Conservation (phyloP, 2,888 invertebrate species). For the Apodemia hepburni region DNA sequence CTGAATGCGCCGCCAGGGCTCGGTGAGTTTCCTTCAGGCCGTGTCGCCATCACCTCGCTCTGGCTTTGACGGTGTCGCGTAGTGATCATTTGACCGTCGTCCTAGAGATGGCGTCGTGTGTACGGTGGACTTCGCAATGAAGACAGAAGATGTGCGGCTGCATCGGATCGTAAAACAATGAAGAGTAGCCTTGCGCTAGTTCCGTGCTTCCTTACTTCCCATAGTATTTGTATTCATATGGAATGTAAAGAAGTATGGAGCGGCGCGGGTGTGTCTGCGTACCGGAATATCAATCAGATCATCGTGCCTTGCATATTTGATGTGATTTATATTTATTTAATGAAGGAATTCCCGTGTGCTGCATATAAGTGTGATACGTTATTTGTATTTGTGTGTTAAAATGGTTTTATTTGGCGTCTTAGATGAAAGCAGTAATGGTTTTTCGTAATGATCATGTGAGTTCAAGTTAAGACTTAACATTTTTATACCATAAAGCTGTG, state of each 20-base stretch:
- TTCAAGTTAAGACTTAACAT: not conserved
- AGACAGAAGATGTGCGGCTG: slow-evolving; percentile 30
- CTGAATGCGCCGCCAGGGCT: too few relatives aligned
- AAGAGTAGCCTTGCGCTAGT: slow-evolving; percentile 82
- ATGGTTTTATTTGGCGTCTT: slow-evolving; percentile 7
- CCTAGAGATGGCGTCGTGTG: slow-evolving; percentile 48
- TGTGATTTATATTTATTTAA: slow-evolving; percentile 25
- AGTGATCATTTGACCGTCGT: slow-evolving; percentile 39
- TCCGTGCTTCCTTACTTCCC: slow-evolving; percentile 98
- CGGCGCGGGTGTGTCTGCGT: slow-evolving; percentile 76
- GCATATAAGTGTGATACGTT: not conserved
- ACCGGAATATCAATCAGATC: slow-evolving; percentile 40
- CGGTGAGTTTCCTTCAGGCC: slow-evolving; percentile 68
- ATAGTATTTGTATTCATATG: slow-evolving; percentile 92
- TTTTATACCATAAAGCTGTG: not conserved
- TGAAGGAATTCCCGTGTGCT: slow-evolving; percentile 14
- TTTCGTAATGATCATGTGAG: slow-evolving; percentile 6
- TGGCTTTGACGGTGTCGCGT: slow-evolving; percentile 36
- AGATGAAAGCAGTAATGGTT: slow-evolving; percentile 1
- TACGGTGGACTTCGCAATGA: slow-evolving; percentile 23
- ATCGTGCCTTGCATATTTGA: slow-evolving; percentile 16
- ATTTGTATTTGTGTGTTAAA: slow-evolving; percentile 6
- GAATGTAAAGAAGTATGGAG: slow-evolving; percentile 99
- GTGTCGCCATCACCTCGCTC: slow-evolving; percentile 65
- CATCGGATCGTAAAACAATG: slow-evolving; percentile 34